Base-by-base conservation (phyloP, 2,888 invertebrate species). In the Melanophora roralis region DNA sequence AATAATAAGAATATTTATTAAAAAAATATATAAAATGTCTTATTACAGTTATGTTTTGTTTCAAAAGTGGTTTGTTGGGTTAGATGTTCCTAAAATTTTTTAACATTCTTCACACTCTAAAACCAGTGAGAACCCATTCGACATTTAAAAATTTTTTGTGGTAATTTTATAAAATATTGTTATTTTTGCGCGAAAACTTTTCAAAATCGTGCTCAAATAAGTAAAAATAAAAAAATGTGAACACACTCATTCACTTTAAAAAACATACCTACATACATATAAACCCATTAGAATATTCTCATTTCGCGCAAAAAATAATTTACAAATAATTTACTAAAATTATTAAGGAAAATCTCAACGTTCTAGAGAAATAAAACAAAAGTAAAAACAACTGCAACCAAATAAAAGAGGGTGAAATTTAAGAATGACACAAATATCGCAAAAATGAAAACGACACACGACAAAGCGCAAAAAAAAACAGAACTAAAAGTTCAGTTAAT, bases 121-220 rank as follows among this genome's bases (percentile, higher is more conserved):
- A 12, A 27, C n/a, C 47, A 16, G 34, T 49, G 51, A 16, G 14
- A 27, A 5, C 49, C 32, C 65, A 59, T 38, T n/a, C 69, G 19
- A 19, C 2, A 53, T 53, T 51, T 53, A 65, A 69, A 55, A 79
- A 75, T 53, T 69, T 74, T 72, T 60, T 71, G 64, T 53, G 74
- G 79, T 65, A 71, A 71, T 75, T 71, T 78, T 71, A 79, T 75
- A 79, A 79, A 79, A 79, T 75, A 79, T 79, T 60, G 69, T 53
- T 60, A 79, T 74, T 79, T 78, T 74, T 60, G 71, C 74, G 79
- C 74, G 74, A 71, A 75, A 79, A 79, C 45, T 79, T 79, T 32
- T 69, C 40, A 75, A 79, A 75, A 74, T 79, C 74, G 75, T 75
- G 64, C 55, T 79, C 45, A 69, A 79, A 74, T 65, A 62, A 72